phyloP scores from a whole-genome alignment of 2,113 vertebrate genomes.

The Platycercus adscitus region DNA sequence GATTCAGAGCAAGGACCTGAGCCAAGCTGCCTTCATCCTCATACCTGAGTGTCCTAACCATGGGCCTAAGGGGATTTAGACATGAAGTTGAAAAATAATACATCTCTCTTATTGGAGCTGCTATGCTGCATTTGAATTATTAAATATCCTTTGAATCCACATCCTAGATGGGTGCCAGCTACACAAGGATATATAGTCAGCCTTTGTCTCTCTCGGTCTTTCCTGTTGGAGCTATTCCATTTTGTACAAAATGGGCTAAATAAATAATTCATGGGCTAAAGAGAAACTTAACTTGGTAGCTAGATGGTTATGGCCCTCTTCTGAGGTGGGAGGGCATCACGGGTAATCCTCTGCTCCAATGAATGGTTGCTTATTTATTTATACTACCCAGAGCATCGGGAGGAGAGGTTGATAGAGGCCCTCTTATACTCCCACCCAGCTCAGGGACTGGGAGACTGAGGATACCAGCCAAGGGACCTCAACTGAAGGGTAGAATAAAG shows the following conservation, averaged over 20 bases:
- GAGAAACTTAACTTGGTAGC: not conserved
- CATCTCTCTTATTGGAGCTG: not conserved
- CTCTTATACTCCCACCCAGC: not conserved
- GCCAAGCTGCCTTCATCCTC: not conserved
- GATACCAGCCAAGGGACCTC: not conserved
- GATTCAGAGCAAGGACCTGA: not conserved
- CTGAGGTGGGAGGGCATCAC: not conserved
- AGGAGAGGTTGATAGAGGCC: not conserved
- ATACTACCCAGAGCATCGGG: not conserved
- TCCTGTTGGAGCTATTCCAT: constrained; percentile 38
- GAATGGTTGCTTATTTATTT: constrained; percentile 7
- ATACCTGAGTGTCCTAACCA: not conserved
- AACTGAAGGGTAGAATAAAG: not conserved
- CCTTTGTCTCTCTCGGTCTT: not conserved
- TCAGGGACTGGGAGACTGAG: not conserved
- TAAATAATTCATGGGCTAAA: constrained; percentile 24
- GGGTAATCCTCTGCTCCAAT: not conserved
- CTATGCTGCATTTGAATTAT: not conserved
- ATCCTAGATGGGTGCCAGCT: not conserved
- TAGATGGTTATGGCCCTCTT: not conserved
- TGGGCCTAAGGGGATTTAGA: not conserved
- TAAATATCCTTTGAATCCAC: not conserved
- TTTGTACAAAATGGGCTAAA: constrained; percentile 7
- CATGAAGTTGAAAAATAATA: not conserved
- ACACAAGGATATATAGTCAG: not conserved